Base-by-base conservation (phyloP, 2,888 invertebrate species). In the Phragmatobia fuliginosa region DNA sequence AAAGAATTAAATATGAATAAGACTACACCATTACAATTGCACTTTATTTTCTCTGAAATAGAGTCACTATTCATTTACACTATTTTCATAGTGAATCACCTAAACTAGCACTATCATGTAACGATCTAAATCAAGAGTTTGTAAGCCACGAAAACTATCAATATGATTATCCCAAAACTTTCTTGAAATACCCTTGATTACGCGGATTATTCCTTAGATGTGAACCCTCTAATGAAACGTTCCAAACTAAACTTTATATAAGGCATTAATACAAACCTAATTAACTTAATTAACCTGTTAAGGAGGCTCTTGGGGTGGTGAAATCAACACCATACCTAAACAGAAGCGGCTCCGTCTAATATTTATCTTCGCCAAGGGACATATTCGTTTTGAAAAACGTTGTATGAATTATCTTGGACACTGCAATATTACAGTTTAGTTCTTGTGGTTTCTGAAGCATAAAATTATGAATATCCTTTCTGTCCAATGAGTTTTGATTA, bases 251-350 rank as follows among this genome's bases (percentile, higher is more conserved):
- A 61, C 33, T 62, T 69, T 52, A 62, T 41, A 59, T 65, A 60
- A 69, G 49, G 38, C 79, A 79, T 74, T 79, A 79, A 77, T 79
- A 79, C 71, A 71, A 81, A 76, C 61, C 68, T 75, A 77, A 83
- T 81, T 81, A 81, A 78, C 77, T 75, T 71, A 61, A 73, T 79
- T 81, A 81, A 77, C 83, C 81, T 83, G 80, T 72, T 76, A 79
- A 76, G 68, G 71, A 72, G 68, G 65, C 81, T 62, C 80, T 10
- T 3, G 82, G 66, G 83, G 60, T 49, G 70, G 16, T 65, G 73
- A 79, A 78, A 83, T 83, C 82, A 81, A 81, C 82, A 79, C 79
- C 75, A 77, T 75, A 75, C 70, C 71, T 69, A 68, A 75, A 78
- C 71, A 73, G 62, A 62, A 72, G n/a, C 33, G 49, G n/a, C 63